phyloP scores from a whole-genome alignment of 2,888 invertebrate species.

The Leptinotarsa peninsularis region DNA sequence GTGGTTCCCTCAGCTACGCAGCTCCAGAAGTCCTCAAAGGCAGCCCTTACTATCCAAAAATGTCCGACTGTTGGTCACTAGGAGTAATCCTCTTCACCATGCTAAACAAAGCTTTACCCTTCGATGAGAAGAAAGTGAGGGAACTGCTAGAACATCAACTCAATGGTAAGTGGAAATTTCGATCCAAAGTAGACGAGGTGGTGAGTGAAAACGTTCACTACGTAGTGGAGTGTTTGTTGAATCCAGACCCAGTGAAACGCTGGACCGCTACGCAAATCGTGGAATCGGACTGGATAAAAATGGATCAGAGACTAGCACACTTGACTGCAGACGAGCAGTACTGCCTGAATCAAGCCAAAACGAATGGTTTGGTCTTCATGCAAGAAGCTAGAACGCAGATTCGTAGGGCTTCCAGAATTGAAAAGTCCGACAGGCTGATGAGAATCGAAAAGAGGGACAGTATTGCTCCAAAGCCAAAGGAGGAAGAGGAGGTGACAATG shows the following conservation, averaged over 20 bases:
- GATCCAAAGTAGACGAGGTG: conserved; percentile 71
- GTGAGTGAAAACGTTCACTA: conserved; percentile 74
- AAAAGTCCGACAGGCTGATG: not conserved
- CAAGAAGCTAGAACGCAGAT: conserved; percentile 32
- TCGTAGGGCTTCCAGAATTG: not conserved
- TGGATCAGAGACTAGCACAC: conserved; percentile 73
- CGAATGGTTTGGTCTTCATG: conserved; percentile 64
- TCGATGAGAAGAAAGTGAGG: conserved; percentile 81
- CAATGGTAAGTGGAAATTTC: conserved; percentile 76
- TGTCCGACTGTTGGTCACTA: conserved; percentile 84
- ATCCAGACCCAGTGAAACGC: conserved; percentile 75
- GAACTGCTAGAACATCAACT: conserved; percentile 76
- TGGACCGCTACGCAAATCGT: conserved; percentile 70
- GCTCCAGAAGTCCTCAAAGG: conserved; percentile 87
- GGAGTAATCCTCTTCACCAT: conserved; percentile 85
- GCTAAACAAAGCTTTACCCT: conserved; percentile 86
- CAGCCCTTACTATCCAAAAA: conserved; percentile 77
- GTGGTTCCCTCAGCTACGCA: conserved; percentile 89
- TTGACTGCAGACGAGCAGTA: conserved; percentile 69
- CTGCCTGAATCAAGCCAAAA: conserved; percentile 71
- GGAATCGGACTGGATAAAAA: conserved; percentile 74
- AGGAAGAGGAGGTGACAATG: not conserved
- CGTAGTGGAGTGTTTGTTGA: conserved; percentile 74
- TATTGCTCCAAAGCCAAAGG: not conserved
- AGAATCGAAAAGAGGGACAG: not conserved